A percentile compares a stretch with the other conserved stretches of the same genome.
Evolutionary conservation across 2,113 vertebrate genomes (phyloP).

Genomic region (Otus sunia): DNA sequence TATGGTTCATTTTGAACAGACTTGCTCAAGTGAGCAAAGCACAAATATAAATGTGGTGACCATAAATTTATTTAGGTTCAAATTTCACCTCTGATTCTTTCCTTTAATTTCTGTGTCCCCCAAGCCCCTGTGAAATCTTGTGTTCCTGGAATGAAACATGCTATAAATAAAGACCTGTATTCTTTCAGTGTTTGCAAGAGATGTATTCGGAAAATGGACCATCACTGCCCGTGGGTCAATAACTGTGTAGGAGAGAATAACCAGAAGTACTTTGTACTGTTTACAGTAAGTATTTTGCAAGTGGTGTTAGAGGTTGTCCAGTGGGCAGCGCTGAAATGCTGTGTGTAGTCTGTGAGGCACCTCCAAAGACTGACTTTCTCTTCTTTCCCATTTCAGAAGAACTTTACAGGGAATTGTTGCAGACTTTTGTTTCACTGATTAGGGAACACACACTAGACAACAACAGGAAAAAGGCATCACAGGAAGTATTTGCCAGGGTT

Average conservation of each 20-base stretch:
- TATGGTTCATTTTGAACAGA: not conserved
- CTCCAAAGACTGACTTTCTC: not conserved
- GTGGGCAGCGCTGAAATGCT: not conserved
- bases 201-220: constrained; percentile 99
- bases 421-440: not conserved
- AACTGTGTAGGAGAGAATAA: constrained; percentile 99
- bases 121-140: not conserved
- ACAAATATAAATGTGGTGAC: not conserved
- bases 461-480: not conserved
- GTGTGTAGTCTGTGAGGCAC: not conserved
- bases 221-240: constrained; percentile 99
- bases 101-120: not conserved
- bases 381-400: not conserved
- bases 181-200: constrained; percentile 92
- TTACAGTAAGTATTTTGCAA: constrained; percentile 88
- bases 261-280: constrained; percentile 99
- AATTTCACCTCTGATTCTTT: not conserved
- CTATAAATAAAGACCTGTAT: not conserved
- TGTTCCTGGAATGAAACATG: not conserved
- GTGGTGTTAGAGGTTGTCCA: not conserved
- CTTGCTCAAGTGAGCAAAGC: not conserved
- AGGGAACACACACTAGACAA: not conserved
- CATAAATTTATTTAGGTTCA: not conserved
- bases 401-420: not conserved
- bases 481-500: not conserved